These are phyloP conservation scores for Drosophila tripunctata DNA, from an alignment of 2,888 invertebrate genomes.

Conservation along the genomic window DNA sequence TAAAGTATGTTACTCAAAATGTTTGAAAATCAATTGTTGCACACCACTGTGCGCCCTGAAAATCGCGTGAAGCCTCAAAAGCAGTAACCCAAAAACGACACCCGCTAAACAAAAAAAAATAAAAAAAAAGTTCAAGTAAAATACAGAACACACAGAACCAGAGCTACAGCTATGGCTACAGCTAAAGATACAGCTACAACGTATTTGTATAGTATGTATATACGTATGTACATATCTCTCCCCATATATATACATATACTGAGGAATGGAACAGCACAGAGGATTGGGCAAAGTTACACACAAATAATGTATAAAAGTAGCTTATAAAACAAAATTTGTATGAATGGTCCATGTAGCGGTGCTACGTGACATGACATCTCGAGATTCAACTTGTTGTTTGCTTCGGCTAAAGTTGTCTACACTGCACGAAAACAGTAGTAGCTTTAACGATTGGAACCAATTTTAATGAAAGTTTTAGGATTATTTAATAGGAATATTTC, in stretches of 20 bases:
- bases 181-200: slow-evolving; percentile 12
- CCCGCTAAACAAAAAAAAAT: slow-evolving; percentile 2
- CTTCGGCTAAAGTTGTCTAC: slow-evolving; percentile 30
- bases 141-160: slow-evolving; percentile 13
- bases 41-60: slow-evolving; percentile 29
- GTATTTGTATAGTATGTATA: slow-evolving; percentile 8
- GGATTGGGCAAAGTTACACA: slow-evolving; percentile 68
- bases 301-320: slow-evolving; percentile 76
- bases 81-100: slow-evolving; percentile 1
- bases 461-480: not conserved
- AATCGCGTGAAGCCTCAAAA: slow-evolving; percentile 29
- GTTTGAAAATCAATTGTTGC: too few species aligned
- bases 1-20: too few species aligned
- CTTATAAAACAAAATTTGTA: slow-evolving; percentile 80
- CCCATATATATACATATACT: slow-evolving; percentile 21
- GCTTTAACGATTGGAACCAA: not conserved
- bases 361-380: slow-evolving; percentile 74
- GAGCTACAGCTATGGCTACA: slow-evolving; percentile 7
- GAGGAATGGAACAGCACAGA: slow-evolving; percentile 35
- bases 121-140: slow-evolving; percentile 8
- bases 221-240: not conserved
- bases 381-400: slow-evolving; percentile 70
- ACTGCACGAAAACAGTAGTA: not conserved
- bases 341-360: slow-evolving; percentile 76
- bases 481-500: too few species aligned